Conservation (phyloP, 2,888 invertebrate species). For the Agriopis aurantiaria region DNA sequence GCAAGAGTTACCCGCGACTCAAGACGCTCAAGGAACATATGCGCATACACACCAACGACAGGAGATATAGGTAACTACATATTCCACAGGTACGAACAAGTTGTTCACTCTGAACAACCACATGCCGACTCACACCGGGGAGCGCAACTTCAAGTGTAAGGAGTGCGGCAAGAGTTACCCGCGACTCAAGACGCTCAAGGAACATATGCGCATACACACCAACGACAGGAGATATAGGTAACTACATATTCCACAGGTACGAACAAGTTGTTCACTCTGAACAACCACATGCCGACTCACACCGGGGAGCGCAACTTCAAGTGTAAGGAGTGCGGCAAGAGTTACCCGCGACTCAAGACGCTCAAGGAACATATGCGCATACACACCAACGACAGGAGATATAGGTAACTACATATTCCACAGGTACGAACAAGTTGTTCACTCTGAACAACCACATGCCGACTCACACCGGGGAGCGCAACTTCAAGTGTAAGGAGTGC, state of each 20-base stretch:
- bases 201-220: constrained; percentile 75
- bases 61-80: constrained; percentile 57
- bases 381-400: constrained; percentile 74
- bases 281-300: too few species aligned
- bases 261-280: too few species aligned
- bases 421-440: constrained; percentile 47
- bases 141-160: constrained; percentile 72
- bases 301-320: constrained; percentile 34
- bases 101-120: too few species aligned
- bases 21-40: constrained; percentile 78
- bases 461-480: constrained; percentile 75
- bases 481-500: constrained; percentile 46
- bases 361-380: constrained; percentile 79
- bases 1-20: constrained; percentile 72
- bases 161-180: constrained; percentile 71
- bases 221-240: constrained; percentile 70
- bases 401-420: constrained; percentile 43
- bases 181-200: constrained; percentile 73
- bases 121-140: too few species aligned
- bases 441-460: constrained; percentile 80
- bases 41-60: constrained; percentile 75
- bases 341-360: constrained; percentile 77
- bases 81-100: too few species aligned
- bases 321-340: constrained; percentile 73
- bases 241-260: background rate